Evolutionary conservation across 53 echinoderm and acorn worm species (phyloP).

Genomic region (Stichopus horrens): DNA sequence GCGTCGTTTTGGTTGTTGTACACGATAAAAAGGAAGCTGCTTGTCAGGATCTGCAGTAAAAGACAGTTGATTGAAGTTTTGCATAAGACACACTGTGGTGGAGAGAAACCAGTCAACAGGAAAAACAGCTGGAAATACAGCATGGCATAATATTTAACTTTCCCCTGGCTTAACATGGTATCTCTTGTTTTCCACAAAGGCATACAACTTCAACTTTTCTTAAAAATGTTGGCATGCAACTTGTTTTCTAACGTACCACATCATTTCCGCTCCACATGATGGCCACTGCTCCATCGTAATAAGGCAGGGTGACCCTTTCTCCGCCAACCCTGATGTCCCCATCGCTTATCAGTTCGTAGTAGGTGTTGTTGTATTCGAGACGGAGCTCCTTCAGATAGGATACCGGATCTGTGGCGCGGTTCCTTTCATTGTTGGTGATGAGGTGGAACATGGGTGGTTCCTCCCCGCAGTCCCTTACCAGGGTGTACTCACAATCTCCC

Average conservation of each 20-base stretch:
- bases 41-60: constrained; percentile 45
- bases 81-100: too few species aligned
- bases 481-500: constrained; percentile 66
- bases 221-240: too few species aligned
- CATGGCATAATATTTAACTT: too few species aligned
- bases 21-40: constrained; percentile 49
- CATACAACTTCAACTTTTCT: too few species aligned
- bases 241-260: constrained; percentile 57
- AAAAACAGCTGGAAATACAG: too few species aligned
- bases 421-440: constrained; percentile 56
- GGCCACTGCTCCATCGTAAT: constrained; percentile 48
- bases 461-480: constrained; percentile 51
- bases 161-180: too few species aligned
- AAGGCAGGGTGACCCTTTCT: constrained; percentile 61
- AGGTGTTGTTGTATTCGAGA: constrained; percentile 34
- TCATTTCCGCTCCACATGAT: constrained; percentile 59
- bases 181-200: too few species aligned
- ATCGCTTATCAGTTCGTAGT: constrained; percentile 45
- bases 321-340: constrained; percentile 63
- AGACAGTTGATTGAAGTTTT: neutral
- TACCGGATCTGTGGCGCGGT: constrained; percentile 55
- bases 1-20: constrained; percentile 52
- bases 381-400: constrained; percentile 58
- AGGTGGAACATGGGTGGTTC: constrained; percentile 52
- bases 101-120: too few species aligned